Conservation (phyloP, 1,140 invertebrate species). For the Globodera ellingtonae region DNA sequence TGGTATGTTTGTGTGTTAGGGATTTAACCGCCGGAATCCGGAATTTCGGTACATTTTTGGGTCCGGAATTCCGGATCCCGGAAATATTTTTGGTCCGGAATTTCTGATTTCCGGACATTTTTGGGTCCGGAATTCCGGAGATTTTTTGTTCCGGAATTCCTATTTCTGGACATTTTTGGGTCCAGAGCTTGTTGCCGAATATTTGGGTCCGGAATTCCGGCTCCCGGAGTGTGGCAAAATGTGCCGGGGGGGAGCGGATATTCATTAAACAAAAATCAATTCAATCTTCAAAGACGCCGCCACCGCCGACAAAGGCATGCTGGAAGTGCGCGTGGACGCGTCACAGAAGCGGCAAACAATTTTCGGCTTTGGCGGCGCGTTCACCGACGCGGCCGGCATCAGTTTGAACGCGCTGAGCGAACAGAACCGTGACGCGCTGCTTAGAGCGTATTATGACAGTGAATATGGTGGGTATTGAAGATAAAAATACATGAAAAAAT, state of each 20-base stretch:
- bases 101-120: not conserved
- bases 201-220: too few species aligned
- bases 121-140: too few species aligned
- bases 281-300: not conserved
- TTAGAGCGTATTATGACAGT: constrained; percentile 32
- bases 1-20: not conserved
- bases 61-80: too few species aligned
- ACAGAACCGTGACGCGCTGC: constrained; percentile 17
- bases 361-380: constrained; percentile 68
- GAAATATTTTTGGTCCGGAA: not conserved
- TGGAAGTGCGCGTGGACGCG: constrained; percentile 16
- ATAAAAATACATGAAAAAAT: not conserved
- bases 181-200: too few species aligned
- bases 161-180: too few species aligned
- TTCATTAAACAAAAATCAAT: not conserved
- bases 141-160: too few species aligned
- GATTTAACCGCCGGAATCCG: not conserved
- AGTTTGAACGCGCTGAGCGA: constrained; percentile 54
- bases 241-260: too few species aligned
- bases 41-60: not conserved
- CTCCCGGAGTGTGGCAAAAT: too few species aligned
- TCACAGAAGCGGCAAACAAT: constrained; percentile 61
- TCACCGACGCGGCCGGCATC: constrained; percentile 68
- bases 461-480: constrained; percentile 24
- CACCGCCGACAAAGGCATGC: not conserved